A percentile compares a stretch with the other conserved stretches of the same genome.
Conservation (phyloP, 2,797 vertebrate genomes). For the Lithobates pipiens region DNA sequence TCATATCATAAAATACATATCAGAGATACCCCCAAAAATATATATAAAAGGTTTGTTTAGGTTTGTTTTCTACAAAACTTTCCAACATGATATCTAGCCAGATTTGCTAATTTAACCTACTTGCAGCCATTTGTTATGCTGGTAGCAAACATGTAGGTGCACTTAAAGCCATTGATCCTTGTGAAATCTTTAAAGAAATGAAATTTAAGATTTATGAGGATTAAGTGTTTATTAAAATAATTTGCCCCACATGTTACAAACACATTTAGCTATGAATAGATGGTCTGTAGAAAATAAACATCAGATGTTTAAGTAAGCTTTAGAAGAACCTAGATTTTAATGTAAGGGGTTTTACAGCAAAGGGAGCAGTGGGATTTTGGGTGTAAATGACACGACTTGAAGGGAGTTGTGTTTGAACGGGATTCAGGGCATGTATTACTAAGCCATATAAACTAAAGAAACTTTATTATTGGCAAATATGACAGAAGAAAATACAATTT, state of each 20-base stretch:
- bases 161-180: constrained; percentile 54
- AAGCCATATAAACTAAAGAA: not conserved
- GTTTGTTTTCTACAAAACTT: too few species aligned
- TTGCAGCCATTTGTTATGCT: constrained; percentile 46
- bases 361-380: not conserved
- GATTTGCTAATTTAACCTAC: constrained; percentile 25
- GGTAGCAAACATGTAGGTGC: constrained; percentile 53
- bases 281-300: constrained; percentile 66
- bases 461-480: not conserved
- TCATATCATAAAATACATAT: too few species aligned
- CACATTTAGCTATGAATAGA: constrained; percentile 69
- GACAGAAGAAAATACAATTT: not conserved
- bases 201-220: constrained; percentile 74
- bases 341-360: constrained; percentile 60
- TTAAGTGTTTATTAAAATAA: constrained; percentile 76
- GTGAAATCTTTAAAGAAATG: constrained; percentile 62
- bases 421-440: not conserved
- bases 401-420: constrained; percentile 3
- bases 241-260: constrained; percentile 72
- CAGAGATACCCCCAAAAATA: too few species aligned
- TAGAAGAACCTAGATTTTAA: constrained; percentile 68
- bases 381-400: not conserved
- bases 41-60: too few species aligned
- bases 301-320: constrained; percentile 70
- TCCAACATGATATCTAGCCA: not conserved